These are phyloP conservation scores for Armadillidium nasatum DNA, from an alignment of 1,140 invertebrate genomes.

Conservation along the genomic window DNA sequence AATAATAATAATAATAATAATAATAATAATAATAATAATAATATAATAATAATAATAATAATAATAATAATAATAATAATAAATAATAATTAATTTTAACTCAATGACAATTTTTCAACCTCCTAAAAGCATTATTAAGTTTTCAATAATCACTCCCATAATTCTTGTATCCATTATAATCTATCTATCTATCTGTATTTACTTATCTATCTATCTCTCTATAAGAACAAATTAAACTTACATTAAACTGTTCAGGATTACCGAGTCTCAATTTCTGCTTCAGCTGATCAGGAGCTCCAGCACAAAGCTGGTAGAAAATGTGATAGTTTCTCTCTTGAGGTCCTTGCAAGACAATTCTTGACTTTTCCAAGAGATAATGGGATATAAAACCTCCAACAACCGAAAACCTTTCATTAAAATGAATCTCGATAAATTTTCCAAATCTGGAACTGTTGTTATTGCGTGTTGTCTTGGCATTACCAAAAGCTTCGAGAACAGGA, in stretches of 20 bases:
- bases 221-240: constrained; percentile 52
- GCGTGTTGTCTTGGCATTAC: constrained; percentile 92
- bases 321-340: constrained; percentile 90
- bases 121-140: too few relatives aligned
- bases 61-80: too few relatives aligned
- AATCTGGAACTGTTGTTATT: constrained; percentile 93
- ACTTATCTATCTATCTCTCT: background rate
- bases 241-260: constrained; percentile 81
- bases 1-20: too few relatives aligned
- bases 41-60: too few relatives aligned
- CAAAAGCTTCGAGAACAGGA: constrained; percentile 92
- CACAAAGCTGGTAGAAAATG: constrained; percentile 91
- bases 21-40: too few relatives aligned
- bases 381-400: constrained; percentile 92
- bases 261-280: constrained; percentile 69
- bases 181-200: too few relatives aligned
- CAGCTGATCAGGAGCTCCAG: constrained; percentile 74
- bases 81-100: too few relatives aligned
- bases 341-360: constrained; percentile 78
- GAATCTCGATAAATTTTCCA: constrained; percentile 97
- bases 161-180: too few relatives aligned
- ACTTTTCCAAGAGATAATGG: constrained; percentile 92
- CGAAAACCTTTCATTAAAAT: constrained; percentile 76
- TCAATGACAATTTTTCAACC: too few relatives aligned
- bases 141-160: too few relatives aligned